Percentiles rank a stretch among this genome's conserved stretches.
Evolutionary conservation across 1,140 invertebrate genomes (phyloP).

Genomic region (Drosophila dunni): DNA sequence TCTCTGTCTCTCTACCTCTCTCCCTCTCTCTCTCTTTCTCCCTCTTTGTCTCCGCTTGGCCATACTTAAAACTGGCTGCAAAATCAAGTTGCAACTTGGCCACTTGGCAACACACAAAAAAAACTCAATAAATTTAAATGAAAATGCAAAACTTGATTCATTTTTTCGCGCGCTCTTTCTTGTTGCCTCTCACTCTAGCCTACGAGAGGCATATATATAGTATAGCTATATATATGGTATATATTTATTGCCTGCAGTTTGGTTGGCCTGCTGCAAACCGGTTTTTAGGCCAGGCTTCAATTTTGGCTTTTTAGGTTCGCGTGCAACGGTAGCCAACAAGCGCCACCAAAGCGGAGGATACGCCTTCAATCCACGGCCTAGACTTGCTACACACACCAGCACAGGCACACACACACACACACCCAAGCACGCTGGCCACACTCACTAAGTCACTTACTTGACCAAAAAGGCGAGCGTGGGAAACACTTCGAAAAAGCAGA

Average conservation of each 20-base stretch:
- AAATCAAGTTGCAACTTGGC: constrained; percentile 69
- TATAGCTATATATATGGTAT: constrained; percentile 4
- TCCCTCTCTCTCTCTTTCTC: constrained; percentile 20
- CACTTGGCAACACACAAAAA: constrained; percentile 47
- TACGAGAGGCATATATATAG: not conserved
- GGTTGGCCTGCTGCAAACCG: constrained; percentile 46
- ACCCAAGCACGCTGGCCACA: not conserved
- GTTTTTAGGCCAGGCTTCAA: constrained; percentile 31
- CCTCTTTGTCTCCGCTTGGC: constrained; percentile 42
- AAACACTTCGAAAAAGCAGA: not conserved
- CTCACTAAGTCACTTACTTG: not conserved
- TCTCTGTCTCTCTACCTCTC: not conserved
- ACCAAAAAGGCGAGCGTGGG: constrained; percentile 46
- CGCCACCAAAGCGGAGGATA: constrained; percentile 59
- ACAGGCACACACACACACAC: constrained; percentile 5
- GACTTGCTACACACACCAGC: constrained; percentile 46
- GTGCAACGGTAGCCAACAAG: constrained; percentile 76
- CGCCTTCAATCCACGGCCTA: constrained; percentile 44
- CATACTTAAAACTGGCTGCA: constrained; percentile 55
- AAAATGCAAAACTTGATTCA: constrained; percentile 73
- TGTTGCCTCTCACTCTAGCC: not conserved
- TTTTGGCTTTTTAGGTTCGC: constrained; percentile 56
- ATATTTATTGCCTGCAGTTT: constrained; percentile 16
- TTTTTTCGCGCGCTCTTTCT: not conserved
- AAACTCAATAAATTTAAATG: constrained; percentile 77